Evolutionary conservation across 2,797 vertebrate species (phyloP).

Genomic region (Hippopotamyrus pictus): DNA sequence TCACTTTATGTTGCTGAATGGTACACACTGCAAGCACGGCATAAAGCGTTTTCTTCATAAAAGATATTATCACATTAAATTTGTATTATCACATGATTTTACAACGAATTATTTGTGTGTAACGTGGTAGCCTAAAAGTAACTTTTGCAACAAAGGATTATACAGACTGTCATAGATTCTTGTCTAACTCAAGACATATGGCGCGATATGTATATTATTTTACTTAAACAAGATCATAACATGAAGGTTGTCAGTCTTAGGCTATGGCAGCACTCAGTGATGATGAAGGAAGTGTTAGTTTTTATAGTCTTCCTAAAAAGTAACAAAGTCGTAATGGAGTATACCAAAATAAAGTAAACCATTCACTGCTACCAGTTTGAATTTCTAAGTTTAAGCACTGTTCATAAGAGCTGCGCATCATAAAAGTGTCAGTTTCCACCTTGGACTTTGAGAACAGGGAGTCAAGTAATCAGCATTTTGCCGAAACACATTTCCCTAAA

Average conservation of each 20-base stretch:
- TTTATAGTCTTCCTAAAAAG: constrained; percentile 40
- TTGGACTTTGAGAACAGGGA: background rate
- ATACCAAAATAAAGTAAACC: constrained; percentile 24
- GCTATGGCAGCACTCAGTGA: constrained; percentile 3
- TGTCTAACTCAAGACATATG: background rate
- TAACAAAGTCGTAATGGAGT: constrained; percentile 43
- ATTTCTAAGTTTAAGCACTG: background rate
- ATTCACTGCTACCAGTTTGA: background rate
- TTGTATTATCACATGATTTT: background rate
- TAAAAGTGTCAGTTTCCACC: background rate
- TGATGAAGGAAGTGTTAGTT: constrained; percentile 31
- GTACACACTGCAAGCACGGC: background rate
- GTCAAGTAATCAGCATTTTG: background rate
- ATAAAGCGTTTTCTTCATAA: background rate
- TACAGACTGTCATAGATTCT: background rate
- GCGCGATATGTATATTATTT: constrained; percentile 3
- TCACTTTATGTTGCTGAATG: background rate
- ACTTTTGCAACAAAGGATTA: background rate
- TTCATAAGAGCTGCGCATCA: background rate
- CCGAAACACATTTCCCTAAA: background rate
- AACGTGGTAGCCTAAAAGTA: background rate
- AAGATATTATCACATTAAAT: background rate
- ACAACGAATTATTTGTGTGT: background rate
- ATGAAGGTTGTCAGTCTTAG: background rate
- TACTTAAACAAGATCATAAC: background rate